Conservation (phyloP, 2,888 invertebrate species). For the Melinaea marsaeus region DNA sequence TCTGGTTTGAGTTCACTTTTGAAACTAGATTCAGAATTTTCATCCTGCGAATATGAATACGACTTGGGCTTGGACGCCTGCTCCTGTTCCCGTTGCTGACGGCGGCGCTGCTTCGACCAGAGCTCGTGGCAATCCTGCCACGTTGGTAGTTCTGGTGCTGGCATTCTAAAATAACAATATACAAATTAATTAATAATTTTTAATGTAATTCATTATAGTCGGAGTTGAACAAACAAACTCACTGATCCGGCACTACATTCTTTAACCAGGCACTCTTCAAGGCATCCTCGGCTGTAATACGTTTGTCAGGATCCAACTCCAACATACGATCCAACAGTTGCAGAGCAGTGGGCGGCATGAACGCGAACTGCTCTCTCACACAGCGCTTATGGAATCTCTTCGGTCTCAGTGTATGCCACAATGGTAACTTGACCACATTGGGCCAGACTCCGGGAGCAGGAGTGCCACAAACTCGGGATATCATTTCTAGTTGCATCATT, state of each 20-base stretch:
- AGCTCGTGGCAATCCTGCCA: conserved; percentile 99
- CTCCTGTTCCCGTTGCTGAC: conserved; percentile 88
- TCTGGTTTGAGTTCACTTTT: conserved; percentile 58
- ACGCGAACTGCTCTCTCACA: conserved; percentile 94
- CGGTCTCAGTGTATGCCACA: conserved; percentile 94
- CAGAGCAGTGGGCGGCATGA: conserved; percentile 92
- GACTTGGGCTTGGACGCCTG: conserved; percentile 53
- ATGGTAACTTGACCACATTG: conserved; percentile 93
- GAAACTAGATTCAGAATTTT: conserved; percentile 46
- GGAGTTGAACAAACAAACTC: conserved; percentile 55
- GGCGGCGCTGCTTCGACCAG: conserved; percentile 97
- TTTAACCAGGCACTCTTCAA: conserved; percentile 94
- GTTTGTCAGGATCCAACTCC: conserved; percentile 94
- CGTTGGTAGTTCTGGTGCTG: conserved; percentile 90
- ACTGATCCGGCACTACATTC: conserved; percentile 93
- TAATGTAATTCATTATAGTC: neutral
- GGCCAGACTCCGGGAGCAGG: conserved; percentile 99
- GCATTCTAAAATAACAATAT: conserved; percentile 79
- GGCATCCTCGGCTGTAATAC: conserved; percentile 96
- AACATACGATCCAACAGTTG: conserved; percentile 97
- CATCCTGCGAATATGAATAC: conserved; percentile 39
- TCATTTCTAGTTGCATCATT: conserved; percentile 95
- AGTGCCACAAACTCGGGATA: conserved; percentile 95
- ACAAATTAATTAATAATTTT: neutral
- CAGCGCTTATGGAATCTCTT: conserved; percentile 93